These are phyloP conservation scores for Prinia subflava DNA, from an alignment of 2,113 vertebrate genomes.

Conservation along the genomic window DNA sequence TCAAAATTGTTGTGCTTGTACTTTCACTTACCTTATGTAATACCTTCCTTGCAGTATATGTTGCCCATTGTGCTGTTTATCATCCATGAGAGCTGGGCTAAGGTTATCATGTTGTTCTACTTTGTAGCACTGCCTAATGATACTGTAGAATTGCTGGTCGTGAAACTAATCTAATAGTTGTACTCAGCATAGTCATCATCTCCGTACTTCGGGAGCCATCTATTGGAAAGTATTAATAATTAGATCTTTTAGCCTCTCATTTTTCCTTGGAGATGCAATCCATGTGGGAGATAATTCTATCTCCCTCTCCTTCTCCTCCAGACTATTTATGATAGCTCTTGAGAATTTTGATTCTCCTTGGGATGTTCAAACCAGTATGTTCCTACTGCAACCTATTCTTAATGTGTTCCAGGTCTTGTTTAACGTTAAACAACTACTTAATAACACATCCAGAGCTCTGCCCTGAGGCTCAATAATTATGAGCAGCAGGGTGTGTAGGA, in stretches of 20 bases:
- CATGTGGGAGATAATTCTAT: neutral
- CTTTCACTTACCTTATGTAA: neutral
- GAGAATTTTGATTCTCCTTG: neutral
- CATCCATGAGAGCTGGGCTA: neutral
- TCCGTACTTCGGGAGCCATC: neutral
- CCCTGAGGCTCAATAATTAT: neutral
- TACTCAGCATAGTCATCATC: neutral
- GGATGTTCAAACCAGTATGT: neutral
- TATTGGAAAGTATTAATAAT: neutral
- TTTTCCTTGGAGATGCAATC: neutral
- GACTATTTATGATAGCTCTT: neutral
- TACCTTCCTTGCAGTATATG: neutral
- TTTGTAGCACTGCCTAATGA: neutral
- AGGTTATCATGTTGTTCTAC: neutral
- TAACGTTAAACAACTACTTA: neutral
- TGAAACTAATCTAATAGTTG: neutral
- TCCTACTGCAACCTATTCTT: neutral
- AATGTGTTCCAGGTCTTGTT: neutral
- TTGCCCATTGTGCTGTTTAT: neutral
- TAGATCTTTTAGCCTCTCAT: neutral
- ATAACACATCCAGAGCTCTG: neutral
- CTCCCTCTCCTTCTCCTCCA: neutral
- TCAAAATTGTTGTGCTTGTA: neutral
- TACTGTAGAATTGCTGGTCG: fast-evolving
- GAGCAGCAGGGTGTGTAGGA: neutral